These are phyloP conservation scores for Gymnosoma rotundatum DNA, from an alignment of 2,888 invertebrate species.

Conservation along the genomic window DNA sequence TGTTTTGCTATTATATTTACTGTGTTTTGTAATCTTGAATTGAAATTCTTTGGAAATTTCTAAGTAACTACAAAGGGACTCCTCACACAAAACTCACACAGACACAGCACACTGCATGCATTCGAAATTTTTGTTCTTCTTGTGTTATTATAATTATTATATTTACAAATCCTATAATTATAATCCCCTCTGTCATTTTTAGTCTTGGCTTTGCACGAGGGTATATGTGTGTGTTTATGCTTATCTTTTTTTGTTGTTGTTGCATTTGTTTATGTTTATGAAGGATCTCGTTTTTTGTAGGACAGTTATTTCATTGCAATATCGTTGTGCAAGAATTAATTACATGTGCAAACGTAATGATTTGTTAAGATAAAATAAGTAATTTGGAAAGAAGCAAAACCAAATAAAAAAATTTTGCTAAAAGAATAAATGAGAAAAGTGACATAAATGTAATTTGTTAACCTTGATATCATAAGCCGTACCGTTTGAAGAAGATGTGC, in stretches of 20 bases:
- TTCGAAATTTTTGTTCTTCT: neutral
- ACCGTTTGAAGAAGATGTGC: too few relatives aligned
- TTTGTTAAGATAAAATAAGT: slow-evolving; percentile 38
- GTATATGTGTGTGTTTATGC: neutral
- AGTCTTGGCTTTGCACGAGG: neutral
- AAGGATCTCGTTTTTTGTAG: neutral
- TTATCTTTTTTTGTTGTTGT: neutral
- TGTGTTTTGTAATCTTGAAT: slow-evolving; percentile 44
- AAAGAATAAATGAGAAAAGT: neutral
- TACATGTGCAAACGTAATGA: slow-evolving; percentile 20
- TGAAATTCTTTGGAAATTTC: slow-evolving; percentile 52
- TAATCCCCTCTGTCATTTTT: slow-evolving; percentile 44
- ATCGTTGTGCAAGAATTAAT: slow-evolving; percentile 41
- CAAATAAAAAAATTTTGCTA: neutral
- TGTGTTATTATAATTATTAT: slow-evolving; percentile 29
- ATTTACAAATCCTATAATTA: slow-evolving; percentile 62
- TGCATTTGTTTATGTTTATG: slow-evolving; percentile 5
- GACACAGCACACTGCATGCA: neutral
- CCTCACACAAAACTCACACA: slow-evolving; percentile 39
- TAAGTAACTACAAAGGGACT: slow-evolving; percentile 6
- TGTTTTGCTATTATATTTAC: too few relatives aligned
- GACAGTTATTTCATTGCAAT: slow-evolving; percentile 42
- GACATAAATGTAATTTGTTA: too few relatives aligned
- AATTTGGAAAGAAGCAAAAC: neutral
- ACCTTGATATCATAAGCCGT: too few relatives aligned